Evolutionary conservation across 2,113 vertebrate species (phyloP).

Genomic region (Paramisgurnus dabryanus): DNA sequence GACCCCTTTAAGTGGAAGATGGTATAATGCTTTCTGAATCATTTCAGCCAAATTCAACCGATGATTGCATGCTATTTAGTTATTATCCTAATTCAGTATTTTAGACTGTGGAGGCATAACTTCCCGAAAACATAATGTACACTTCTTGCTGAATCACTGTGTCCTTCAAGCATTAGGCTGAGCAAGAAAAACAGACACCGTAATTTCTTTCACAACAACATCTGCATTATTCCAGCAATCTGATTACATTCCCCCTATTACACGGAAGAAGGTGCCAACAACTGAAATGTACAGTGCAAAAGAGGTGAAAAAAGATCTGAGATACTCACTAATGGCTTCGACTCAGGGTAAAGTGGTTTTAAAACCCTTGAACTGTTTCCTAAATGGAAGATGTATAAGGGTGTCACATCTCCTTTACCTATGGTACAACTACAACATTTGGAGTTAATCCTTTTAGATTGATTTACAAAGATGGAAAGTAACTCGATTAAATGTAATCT

Average conservation of each 20-base stretch:
- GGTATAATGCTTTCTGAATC: no score
- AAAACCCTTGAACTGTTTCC: conserved; percentile 31
- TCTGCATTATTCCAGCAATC: conserved; percentile 1
- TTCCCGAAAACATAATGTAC: neutral
- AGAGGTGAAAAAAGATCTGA: conserved; percentile 19
- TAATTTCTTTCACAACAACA: conserved; percentile 1
- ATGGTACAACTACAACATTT: conserved; percentile 26
- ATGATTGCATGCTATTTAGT: neutral
- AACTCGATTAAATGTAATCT: conserved; percentile 16
- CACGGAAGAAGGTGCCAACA: conserved; percentile 46
- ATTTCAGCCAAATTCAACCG: no score
- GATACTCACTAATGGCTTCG: conserved; percentile 26
- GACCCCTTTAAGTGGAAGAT: no score
- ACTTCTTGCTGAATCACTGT: neutral
- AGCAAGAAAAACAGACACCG: conserved; percentile 40
- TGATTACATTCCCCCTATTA: conserved; percentile 55
- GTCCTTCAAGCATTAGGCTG: conserved; percentile 1
- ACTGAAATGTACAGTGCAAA: conserved; percentile 52
- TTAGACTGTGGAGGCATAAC: neutral
- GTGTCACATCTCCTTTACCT: conserved; percentile 8
- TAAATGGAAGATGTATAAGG: conserved; percentile 38
- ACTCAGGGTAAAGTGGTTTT: conserved; percentile 23
- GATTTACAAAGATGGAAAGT: conserved; percentile 21
- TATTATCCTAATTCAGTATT: conserved; percentile 7
- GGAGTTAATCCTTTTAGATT: conserved; percentile 20